Base-by-base conservation (phyloP, 2,888 invertebrate species). In the Melieria picta region DNA sequence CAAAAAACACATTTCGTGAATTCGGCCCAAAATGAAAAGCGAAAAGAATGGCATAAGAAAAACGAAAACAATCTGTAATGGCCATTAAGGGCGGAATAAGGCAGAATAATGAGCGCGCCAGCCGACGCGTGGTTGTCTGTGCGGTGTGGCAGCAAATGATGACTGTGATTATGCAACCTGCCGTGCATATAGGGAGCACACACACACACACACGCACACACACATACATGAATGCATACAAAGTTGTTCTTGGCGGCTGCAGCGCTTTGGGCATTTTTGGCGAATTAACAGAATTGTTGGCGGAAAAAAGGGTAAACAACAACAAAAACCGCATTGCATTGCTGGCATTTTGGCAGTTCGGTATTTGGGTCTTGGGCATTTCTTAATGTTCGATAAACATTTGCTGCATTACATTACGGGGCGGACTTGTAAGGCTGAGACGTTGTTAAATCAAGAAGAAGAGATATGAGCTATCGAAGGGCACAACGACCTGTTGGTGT, bases 271-370 rank as follows among this genome's bases (percentile, higher is more conserved):
- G 64, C 63, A 69, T 69, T 69, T 69, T 69, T 57, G 64, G 63
- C 69, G 64, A 69, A 69, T 69, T 69, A 69, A 64, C 69, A 69
- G 64, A 48, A 69, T 48, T 69, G 69, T 69, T 69, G 61, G 42
- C 2, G 2, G 13, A 10, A 4, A 48, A 30, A 66, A 45, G 30
- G 13, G 42, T 9, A 58, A 58, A 60, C 42, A 48, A 52, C 60
- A 60, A 42, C 13, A 48, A 50, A 52, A 48, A 50, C 13, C 52
- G 13, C n/a, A 13, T 50, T 50, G 7, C 7, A 10, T 50, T 50
- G 7, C 2, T 52, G 11, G 52, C 13, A 5, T 52, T 52, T 52
- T 52, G n/a, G 6, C n/a, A 52, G 6, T 6, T 52, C 52, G 5
- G 30, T 30, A 30, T 30, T 30, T 30, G 30, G 30, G 30, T 30